Base-by-base conservation (phyloP, 2,113 vertebrate species). In the Platysteira castanea region DNA sequence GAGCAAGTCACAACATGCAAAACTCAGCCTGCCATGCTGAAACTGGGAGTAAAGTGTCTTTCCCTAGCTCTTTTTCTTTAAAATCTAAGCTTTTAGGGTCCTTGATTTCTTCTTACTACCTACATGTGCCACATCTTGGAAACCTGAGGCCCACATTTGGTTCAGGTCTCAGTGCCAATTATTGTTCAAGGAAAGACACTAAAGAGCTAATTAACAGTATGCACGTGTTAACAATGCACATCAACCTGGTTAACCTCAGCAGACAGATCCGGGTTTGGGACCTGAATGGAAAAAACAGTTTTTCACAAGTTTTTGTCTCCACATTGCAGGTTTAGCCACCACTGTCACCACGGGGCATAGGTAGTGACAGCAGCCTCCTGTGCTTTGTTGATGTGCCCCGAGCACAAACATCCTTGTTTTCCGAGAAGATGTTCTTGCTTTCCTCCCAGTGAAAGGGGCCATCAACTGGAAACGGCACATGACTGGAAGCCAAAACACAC, bases 1-100 rank as follows among this genome's bases (percentile, higher is more conserved):
- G 46, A 92, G 57, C 95, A 95, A 87, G 96, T 78, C 73, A 92
- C 69, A 89, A 92, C 96, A 84, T 6, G 93, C 71, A 92, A 46
- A 87, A 56, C 59, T 81, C 46, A 65, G 89, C n/a, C 78, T 94
- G 77, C 84, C 94, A 94, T 85, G 56, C 64, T 89, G 77, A 92
- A 95, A 73, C 24, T 4, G 2, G 53, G 37, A 89, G 81, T 54
- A n/a, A 89, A 71, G 33, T 54, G 21, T 14, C 30, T 85, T 85
- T 85, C 54, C 44, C 44, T 44, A 13, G 7, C 7, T 71, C 26
- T 81, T 77, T 92, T 22, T 33, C 31, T 65, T 87, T 81, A 88
- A 90, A 92, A 86, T 81, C 26, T 49, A 84, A 81, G 30, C 26
- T 84, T 81, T 73, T 3, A 2, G 18, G 49, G 12, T 18, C 49